Evolutionary conservation across 2,888 invertebrate species (phyloP).

Genomic region (Xestoiulus laeticollis): DNA sequence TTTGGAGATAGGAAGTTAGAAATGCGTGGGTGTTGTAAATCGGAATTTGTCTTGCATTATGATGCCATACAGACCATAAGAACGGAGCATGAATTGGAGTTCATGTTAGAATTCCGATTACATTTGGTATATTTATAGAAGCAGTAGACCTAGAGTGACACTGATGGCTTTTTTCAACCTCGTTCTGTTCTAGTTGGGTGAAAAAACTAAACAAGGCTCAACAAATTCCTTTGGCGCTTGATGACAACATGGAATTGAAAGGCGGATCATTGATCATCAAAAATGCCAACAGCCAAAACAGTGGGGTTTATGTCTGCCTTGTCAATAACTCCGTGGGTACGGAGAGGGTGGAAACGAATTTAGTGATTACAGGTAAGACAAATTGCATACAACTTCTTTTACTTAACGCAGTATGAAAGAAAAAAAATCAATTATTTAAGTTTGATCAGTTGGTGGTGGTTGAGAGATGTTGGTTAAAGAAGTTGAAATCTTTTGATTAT

Average conservation of each 20-base stretch:
- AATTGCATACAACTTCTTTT: not conserved
- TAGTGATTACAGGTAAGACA: slow-evolving; percentile 80
- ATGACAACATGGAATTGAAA: slow-evolving; percentile 84
- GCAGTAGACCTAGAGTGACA: not conserved
- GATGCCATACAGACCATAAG: not conserved
- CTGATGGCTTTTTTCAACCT: not conserved
- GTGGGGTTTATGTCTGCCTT: slow-evolving; percentile 92
- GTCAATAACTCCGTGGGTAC: slow-evolving; percentile 93
- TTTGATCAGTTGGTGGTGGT: too few relatives aligned
- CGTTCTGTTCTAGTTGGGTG: slow-evolving; percentile 69
- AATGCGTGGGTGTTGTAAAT: not conserved
- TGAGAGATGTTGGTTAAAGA: too few relatives aligned
- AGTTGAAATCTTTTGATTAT: too few relatives aligned
- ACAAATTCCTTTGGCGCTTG: slow-evolving; percentile 81
- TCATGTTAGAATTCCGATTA: not conserved
- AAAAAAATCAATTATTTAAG: not conserved
- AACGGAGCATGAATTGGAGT: not conserved
- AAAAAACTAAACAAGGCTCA: slow-evolving; percentile 62
- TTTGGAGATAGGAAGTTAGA: not conserved
- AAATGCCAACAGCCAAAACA: slow-evolving; percentile 91
- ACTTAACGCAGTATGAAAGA: not conserved
- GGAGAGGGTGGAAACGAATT: slow-evolving; percentile 89
- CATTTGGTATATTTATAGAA: slow-evolving; percentile 4
- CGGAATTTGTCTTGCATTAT: slow-evolving; percentile 1
- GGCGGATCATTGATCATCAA: slow-evolving; percentile 93